phyloP scores from a whole-genome alignment of 2,888 invertebrate species.

The Lymantria monacha region DNA sequence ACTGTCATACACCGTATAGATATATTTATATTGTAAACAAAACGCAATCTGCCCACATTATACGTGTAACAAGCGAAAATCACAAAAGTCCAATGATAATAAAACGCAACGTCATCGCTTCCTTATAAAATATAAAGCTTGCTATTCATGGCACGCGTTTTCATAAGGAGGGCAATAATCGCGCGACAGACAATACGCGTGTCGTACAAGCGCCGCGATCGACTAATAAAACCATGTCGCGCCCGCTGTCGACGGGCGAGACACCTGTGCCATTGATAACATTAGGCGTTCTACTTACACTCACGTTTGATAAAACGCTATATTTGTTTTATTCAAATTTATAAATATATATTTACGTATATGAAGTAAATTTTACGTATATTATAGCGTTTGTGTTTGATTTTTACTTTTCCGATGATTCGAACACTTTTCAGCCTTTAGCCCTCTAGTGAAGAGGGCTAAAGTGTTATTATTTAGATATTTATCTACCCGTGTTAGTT shows the following conservation, averaged over 20 bases:
- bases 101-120: constrained; percentile 25
- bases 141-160: constrained; percentile 40
- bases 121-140: constrained; percentile 24
- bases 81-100: constrained; percentile 21
- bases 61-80: constrained; percentile 9
- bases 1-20: no score
- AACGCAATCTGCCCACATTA: neutral
- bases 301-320: neutral
- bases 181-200: constrained; percentile 38
- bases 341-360: neutral
- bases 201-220: constrained; percentile 34
- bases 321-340: neutral
- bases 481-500: no score
- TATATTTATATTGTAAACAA: neutral
- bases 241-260: constrained; percentile 38
- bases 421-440: no score
- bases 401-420: no score
- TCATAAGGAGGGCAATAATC: constrained; percentile 33
- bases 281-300: constrained; percentile 2
- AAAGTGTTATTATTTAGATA: no score
- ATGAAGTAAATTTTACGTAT: no score
- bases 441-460: no score
- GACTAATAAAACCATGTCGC: constrained; percentile 40
- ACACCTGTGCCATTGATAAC: constrained; percentile 44
- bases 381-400: no score